A percentile compares a stretch with the other conserved stretches of the same genome.
Evolutionary conservation across 2,888 invertebrate species (phyloP).

Genomic region (Lepidochitona cinerea): DNA sequence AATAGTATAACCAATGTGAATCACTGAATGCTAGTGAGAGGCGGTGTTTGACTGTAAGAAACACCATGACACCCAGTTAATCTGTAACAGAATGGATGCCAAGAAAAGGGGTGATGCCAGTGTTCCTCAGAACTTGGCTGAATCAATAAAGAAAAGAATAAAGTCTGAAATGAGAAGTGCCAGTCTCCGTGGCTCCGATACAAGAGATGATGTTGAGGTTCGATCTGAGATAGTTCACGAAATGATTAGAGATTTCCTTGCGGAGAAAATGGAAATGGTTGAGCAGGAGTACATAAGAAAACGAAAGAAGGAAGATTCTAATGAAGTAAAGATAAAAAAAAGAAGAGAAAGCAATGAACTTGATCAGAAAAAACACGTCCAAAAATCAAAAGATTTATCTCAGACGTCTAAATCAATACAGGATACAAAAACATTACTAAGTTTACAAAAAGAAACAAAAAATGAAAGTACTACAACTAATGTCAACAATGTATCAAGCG

Average conservation of each 20-base stretch:
- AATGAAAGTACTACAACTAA: background rate
- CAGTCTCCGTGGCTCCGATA: background rate
- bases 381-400: background rate
- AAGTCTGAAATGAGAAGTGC: background rate
- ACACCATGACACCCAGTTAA: too few relatives aligned
- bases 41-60: too few relatives aligned
- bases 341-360: too few relatives aligned
- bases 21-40: too few relatives aligned
- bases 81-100: too few relatives aligned
- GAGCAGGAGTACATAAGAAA: background rate
- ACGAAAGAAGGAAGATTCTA: background rate
- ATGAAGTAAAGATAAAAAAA: too few relatives aligned
- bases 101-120: too few relatives aligned
- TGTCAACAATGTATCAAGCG: background rate
- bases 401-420: too few relatives aligned
- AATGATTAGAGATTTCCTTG: constrained; percentile 2
- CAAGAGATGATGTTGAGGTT: background rate
- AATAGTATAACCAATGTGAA: too few relatives aligned
- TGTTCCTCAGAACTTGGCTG: too few relatives aligned
- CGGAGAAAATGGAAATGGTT: background rate
- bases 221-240: background rate
- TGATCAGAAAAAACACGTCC: background rate
- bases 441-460: too few relatives aligned
- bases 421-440: too few relatives aligned
- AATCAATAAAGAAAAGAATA: background rate